These are phyloP conservation scores for Heterotis niloticus DNA, from an alignment of 2,113 vertebrate genomes.

Conservation along the genomic window DNA sequence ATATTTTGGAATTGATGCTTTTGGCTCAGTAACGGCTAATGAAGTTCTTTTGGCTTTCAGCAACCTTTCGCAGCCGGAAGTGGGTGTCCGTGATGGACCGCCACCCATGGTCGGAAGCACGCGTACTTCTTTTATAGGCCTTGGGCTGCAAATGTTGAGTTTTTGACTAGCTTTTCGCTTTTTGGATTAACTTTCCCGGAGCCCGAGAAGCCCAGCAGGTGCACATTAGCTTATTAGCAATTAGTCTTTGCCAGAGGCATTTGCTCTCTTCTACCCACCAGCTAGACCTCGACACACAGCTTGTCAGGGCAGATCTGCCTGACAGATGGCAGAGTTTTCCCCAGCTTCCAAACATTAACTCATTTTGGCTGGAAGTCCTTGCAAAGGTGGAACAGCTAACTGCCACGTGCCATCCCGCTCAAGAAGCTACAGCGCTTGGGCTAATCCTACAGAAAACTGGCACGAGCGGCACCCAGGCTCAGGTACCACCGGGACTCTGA, in stretches of 20 bases:
- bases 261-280: slow-evolving; percentile 39
- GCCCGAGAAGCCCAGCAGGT: slow-evolving; percentile 40
- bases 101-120: slow-evolving; percentile 6
- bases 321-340: slow-evolving; percentile 49
- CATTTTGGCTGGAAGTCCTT: slow-evolving; percentile 39
- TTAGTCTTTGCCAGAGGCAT: slow-evolving; percentile 40
- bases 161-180: too few relatives aligned
- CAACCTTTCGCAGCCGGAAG: background rate
- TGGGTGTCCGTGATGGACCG: background rate
- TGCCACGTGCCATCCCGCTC: slow-evolving; percentile 5
- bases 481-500: background rate
- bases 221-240: slow-evolving; percentile 45
- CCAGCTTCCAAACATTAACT: slow-evolving; percentile 45
- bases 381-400: slow-evolving; percentile 41
- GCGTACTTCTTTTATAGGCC: slow-evolving; percentile 8
- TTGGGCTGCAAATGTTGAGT: slow-evolving; percentile 35
- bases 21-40: slow-evolving; percentile 17
- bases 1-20: slow-evolving; percentile 17
- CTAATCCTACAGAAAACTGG: slow-evolving; percentile 33
- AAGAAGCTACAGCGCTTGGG: slow-evolving; percentile 30
- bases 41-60: slow-evolving; percentile 11
- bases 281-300: slow-evolving; percentile 29
- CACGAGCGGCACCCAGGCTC: slow-evolving; percentile 18
- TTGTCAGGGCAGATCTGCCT: slow-evolving; percentile 41
- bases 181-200: slow-evolving; percentile 35